Conservation (phyloP, 2,888 invertebrate species). For the Tenthredo amoena region DNA sequence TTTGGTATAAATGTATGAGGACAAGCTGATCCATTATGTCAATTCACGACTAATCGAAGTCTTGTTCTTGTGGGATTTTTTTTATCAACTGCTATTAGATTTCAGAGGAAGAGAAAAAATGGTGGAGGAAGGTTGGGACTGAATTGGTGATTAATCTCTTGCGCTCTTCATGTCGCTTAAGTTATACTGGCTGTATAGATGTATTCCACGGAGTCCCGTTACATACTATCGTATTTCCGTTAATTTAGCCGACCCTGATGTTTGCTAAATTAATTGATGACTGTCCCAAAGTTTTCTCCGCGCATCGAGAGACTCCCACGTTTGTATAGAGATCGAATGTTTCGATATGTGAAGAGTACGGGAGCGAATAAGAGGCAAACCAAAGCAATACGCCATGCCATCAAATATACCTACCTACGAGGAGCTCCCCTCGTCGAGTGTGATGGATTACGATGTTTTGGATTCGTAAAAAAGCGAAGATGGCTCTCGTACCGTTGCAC, state of each 20-base stretch:
- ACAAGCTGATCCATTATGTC: not conserved
- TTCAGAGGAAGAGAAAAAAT: not conserved
- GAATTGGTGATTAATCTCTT: constrained; percentile 43
- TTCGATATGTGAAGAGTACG: constrained; percentile 40
- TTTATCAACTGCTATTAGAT: constrained; percentile 1
- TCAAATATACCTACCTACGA: not conserved
- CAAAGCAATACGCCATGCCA: constrained; percentile 8
- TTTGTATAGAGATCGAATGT: constrained; percentile 43
- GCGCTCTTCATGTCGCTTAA: not conserved
- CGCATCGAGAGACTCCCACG: constrained; percentile 28
- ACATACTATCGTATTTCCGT: constrained; percentile 48
- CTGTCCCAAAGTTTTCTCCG: constrained; percentile 2
- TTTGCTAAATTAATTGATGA: constrained; percentile 50
- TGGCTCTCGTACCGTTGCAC: constrained; percentile 35
- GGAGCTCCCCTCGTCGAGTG: constrained; percentile 48
- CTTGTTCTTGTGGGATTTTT: constrained; percentile 27
- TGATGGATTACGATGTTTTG: constrained; percentile 53
- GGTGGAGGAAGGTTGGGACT: not conserved
- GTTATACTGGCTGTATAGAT: constrained; percentile 18
- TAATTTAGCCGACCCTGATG: constrained; percentile 47
- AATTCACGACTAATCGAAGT: not conserved
- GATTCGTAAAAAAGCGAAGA: constrained; percentile 51
- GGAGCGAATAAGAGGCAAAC: constrained; percentile 34
- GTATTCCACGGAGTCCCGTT: constrained; percentile 1
- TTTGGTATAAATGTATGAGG: not conserved